These are phyloP conservation scores for Megaceryle torquata DNA, from an alignment of 2,113 vertebrate genomes.

Conservation along the genomic window DNA sequence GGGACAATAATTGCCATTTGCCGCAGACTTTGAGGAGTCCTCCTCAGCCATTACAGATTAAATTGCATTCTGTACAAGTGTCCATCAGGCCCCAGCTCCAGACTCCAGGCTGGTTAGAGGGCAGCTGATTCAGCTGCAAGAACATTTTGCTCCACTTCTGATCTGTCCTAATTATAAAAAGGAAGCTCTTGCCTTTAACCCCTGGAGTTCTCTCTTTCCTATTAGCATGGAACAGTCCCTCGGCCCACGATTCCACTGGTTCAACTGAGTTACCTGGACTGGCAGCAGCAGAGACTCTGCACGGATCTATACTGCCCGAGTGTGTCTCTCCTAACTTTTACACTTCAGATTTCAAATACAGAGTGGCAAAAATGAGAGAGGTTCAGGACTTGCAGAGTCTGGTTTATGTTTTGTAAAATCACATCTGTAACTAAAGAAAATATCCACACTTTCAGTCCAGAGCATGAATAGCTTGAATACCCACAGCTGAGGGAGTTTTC, in stretches of 20 bases:
- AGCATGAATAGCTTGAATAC: neutral
- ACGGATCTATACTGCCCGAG: neutral
- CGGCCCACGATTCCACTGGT: neutral
- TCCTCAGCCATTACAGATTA: slow-evolving; percentile 63
- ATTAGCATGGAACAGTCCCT: neutral
- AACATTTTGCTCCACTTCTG: slow-evolving; percentile 53
- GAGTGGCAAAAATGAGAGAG: neutral
- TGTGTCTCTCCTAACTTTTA: neutral
- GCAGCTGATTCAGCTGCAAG: slow-evolving; percentile 62
- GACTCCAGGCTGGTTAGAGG: slow-evolving; percentile 60
- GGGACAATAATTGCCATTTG: slow-evolving; percentile 70
- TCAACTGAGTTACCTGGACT: slow-evolving; percentile 24
- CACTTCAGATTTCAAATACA: neutral
- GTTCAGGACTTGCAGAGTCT: neutral
- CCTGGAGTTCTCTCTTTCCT: slow-evolving; percentile 22
- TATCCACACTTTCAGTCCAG: neutral
- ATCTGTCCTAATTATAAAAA: slow-evolving; percentile 51
- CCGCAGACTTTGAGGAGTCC: slow-evolving; percentile 59
- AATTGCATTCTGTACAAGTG: slow-evolving; percentile 61
- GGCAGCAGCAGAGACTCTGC: neutral
- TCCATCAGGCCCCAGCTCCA: slow-evolving; percentile 54
- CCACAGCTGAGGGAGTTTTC: neutral
- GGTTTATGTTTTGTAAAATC: neutral
- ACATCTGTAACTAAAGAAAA: neutral
- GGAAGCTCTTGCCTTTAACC: slow-evolving; percentile 56